Percentiles rank a stretch among this genome's conserved stretches.
These are phyloP conservation scores for Phrynocephalus guinanensis DNA, from an alignment of 2,797 vertebrate species.

Conservation along the genomic window DNA sequence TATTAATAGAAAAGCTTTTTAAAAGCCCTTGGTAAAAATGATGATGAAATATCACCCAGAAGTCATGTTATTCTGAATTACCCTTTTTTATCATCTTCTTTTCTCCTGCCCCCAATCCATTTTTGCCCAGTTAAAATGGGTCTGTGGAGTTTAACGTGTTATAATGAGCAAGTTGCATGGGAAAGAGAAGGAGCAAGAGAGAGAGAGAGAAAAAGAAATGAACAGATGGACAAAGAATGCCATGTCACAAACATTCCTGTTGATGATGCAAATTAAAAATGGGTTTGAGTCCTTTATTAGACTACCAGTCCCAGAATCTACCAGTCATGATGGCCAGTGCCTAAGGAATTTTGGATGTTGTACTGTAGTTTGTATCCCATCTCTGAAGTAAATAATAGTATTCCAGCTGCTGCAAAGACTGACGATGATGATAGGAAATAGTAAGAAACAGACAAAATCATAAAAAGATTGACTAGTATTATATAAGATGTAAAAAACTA, in stretches of 20 bases:
- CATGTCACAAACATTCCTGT: constrained; percentile 41
- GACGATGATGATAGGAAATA: too few species aligned
- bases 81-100: constrained; percentile 11
- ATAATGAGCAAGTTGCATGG: background rate
- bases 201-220: background rate
- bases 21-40: constrained; percentile 16
- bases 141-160: background rate
- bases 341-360: too few species aligned
- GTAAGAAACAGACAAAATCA: too few species aligned
- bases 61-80: constrained; percentile 7
- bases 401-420: too few species aligned
- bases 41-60: constrained; percentile 2
- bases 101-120: background rate
- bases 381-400: too few species aligned
- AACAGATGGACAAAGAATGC: background rate
- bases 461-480: too few species aligned
- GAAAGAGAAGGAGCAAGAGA: background rate
- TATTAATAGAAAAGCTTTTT: background rate
- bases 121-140: background rate
- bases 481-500: too few species aligned
- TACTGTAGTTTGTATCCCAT: too few species aligned
- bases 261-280: background rate
- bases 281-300: background rate
- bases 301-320: background rate
- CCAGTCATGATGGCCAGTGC: background rate